Base-by-base conservation (phyloP, 2,888 invertebrate species). In the Habrosyne pyritoides region DNA sequence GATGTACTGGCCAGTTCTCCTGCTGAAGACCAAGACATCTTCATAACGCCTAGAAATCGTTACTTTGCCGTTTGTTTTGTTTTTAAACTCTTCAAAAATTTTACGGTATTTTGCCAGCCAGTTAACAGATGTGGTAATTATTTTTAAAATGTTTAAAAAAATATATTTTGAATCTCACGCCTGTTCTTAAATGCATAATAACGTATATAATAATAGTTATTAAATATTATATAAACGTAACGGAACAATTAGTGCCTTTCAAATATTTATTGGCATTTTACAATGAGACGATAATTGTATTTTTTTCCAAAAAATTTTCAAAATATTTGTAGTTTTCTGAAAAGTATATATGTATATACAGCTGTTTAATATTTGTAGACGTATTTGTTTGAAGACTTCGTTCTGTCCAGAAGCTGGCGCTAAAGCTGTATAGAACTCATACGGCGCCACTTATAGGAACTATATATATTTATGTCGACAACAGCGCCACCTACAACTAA, bases 1-100 rank as follows among this genome's bases (percentile, higher is more conserved):
- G 0, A 91, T 96, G 76, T 97, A 96, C 84, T 97, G 97, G 96
- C 96, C 96, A 0, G 95, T 96, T 59, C 86, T 97, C 51, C 85
- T 96, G 50, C 89, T 96, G 66, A 95, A 95, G 76, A 95, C 95
- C 0, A 93, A 93, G 64, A 83, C 86, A 4, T 83, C 87, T 14
- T 88, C 89, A 87, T 90, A 91, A 86, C 86, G 77, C 75, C 75
- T 67, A 72, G 61, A 72, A 26, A 54, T 24, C 51, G 57, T 48
- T 57, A 56, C 53, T 49, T 48, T 61, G 62, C 59, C 60, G 59
- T 58, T 59, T 61, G 33, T 64, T 47, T 52, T 30, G 33, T 53
- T 54, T 58, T 57, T 26, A 36, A 14, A 42, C 21, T 18, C 28
- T 10, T 53, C 54, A 42, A 18, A 36, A 36, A 4, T 12, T 1